Conservation (phyloP, 1,140 invertebrate genomes). For the Cylas formicarius region DNA sequence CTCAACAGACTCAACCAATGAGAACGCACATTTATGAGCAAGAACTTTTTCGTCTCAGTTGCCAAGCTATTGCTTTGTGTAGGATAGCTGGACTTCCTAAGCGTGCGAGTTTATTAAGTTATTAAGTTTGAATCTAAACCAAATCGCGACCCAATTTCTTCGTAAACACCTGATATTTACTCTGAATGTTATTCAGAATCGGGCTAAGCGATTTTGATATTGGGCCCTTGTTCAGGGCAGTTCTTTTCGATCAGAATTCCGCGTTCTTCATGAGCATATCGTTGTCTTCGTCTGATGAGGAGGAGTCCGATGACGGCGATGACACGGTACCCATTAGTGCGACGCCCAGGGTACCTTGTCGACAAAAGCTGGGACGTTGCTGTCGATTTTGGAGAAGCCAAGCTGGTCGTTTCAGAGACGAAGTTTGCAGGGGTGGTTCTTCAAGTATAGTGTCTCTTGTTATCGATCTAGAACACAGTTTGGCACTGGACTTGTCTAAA, state of each 20-base stretch:
- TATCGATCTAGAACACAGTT: constrained; percentile 36
- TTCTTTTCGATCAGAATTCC: constrained; percentile 30
- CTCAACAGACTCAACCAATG: too few species aligned
- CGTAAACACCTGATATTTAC: constrained; percentile 14
- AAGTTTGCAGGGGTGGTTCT: constrained; percentile 28
- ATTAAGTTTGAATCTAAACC: constrained; percentile 12
- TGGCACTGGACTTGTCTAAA: too few species aligned
- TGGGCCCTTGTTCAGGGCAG: constrained; percentile 14
- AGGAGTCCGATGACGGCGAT: constrained; percentile 35
- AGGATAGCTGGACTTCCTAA: not conserved
- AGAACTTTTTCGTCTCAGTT: too few species aligned
- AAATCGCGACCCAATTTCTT: constrained; percentile 16
- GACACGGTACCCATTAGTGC: constrained; percentile 35
- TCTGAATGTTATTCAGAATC: constrained; percentile 15
- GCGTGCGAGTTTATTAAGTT: constrained; percentile 1
- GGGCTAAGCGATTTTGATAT: constrained; percentile 17
- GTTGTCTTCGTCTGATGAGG: constrained; percentile 33
- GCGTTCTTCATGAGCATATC: constrained; percentile 38
- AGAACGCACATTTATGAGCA: too few species aligned
- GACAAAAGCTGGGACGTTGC: constrained; percentile 25
- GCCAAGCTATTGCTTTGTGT: not conserved
- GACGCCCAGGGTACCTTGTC: constrained; percentile 32
- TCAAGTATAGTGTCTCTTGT: constrained; percentile 39
- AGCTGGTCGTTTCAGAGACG: constrained; percentile 30
- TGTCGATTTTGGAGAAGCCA: constrained; percentile 30